Conservation (phyloP, 2,888 invertebrate genomes). For the Oscheius sp. region DNA sequence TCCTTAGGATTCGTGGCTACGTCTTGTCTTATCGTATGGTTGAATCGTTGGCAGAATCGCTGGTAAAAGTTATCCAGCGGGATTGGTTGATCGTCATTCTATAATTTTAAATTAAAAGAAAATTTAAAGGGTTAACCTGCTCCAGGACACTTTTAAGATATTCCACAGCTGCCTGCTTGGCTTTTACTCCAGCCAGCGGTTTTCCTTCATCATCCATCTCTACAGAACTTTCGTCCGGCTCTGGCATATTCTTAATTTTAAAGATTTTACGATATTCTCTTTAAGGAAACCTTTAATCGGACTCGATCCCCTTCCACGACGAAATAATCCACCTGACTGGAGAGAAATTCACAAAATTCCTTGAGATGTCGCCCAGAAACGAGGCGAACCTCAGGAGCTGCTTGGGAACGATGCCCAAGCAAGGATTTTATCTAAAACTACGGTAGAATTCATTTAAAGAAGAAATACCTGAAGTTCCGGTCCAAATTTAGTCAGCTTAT, state of each 20-base stretch:
- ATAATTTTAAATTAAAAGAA: background rate
- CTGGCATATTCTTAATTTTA: slow-evolving; percentile 67
- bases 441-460: background rate
- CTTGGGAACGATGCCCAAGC: slow-evolving; percentile 89
- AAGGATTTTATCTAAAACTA: slow-evolving; percentile 84
- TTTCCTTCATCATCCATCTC: slow-evolving; percentile 72
- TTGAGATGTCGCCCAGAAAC: slow-evolving; percentile 93
- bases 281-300: slow-evolving; percentile 56
- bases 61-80: slow-evolving; percentile 71
- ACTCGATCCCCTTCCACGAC: slow-evolving; percentile 78
- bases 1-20: slow-evolving; percentile 92
- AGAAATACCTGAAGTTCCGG: slow-evolving; percentile 85
- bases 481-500: slow-evolving; percentile 92
- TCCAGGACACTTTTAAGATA: slow-evolving; percentile 70
- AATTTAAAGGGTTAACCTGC: slow-evolving; percentile 47
- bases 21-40: slow-evolving; percentile 74
- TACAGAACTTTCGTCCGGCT: slow-evolving; percentile 66
- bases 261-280: background rate
- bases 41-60: slow-evolving; percentile 72
- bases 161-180: slow-evolving; percentile 73
- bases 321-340: slow-evolving; percentile 87
- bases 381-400: slow-evolving; percentile 94
- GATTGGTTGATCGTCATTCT: slow-evolving; percentile 72
- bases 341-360: slow-evolving; percentile 90
- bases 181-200: slow-evolving; percentile 70